phyloP scores from a whole-genome alignment of 1,140 invertebrate genomes.

The Kradibia gibbosae region DNA sequence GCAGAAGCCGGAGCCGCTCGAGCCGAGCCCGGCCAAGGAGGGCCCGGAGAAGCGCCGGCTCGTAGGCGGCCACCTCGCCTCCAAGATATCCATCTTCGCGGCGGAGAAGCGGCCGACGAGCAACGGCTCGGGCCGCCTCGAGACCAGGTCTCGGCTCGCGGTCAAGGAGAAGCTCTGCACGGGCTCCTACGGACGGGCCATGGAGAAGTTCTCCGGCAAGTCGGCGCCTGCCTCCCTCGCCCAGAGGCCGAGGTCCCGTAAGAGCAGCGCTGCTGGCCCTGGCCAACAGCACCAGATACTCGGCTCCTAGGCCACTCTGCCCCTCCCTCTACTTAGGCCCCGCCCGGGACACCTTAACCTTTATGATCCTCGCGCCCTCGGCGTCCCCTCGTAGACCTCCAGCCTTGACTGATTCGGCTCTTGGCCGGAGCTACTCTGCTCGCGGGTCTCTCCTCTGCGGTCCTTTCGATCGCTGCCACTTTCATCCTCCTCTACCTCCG shows the following conservation, averaged over 20 bases:
- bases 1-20: conserved; percentile 59
- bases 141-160: conserved; percentile 52
- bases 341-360: neutral
- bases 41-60: conserved; percentile 67
- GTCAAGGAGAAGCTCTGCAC: conserved; percentile 70
- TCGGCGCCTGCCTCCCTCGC: neutral
- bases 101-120: neutral
- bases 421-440: no score
- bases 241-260: conserved; percentile 10
- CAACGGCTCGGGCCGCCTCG: conserved; percentile 18
- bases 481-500: no score
- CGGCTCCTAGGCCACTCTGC: neutral
- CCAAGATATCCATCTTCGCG: conserved; percentile 34
- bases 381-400: no score
- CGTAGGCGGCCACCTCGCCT: conserved; percentile 56
- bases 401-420: no score
- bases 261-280: neutral
- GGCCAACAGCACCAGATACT: neutral
- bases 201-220: conserved; percentile 68
- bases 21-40: conserved; percentile 60
- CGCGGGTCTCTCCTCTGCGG: no score
- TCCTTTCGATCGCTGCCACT: no score
- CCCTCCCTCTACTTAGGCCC: neutral
- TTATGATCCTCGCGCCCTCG: neutral
- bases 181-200: conserved; percentile 71